Conservation (phyloP, 1,140 invertebrate species). For the Scaptomyza pallida region DNA sequence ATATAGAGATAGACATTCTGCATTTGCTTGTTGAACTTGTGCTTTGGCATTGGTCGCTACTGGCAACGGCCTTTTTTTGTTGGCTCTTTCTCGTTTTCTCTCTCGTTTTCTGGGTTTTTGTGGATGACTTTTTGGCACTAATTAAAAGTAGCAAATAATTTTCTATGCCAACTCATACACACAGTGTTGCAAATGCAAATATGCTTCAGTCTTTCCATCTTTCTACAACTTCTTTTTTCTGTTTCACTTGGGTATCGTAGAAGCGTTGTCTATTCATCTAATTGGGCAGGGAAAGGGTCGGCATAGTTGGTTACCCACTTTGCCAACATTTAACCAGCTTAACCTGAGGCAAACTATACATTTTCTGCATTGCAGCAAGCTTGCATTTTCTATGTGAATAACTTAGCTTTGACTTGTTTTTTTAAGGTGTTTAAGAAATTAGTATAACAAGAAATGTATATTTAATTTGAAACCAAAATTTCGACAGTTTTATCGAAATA, state of each 20-base stretch:
- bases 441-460: too few species aligned
- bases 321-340: too few species aligned
- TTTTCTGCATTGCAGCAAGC: too few species aligned
- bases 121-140: conserved; percentile 79
- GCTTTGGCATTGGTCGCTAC: background rate
- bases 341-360: too few species aligned
- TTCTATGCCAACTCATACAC: conserved; percentile 58
- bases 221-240: background rate
- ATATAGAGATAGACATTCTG: conserved; percentile 50
- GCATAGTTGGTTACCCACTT: too few species aligned
- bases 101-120: conserved; percentile 31
- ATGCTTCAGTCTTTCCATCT: conserved; percentile 20
- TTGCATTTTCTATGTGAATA: too few species aligned
- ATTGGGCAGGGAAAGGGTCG: too few species aligned
- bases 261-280: too few species aligned
- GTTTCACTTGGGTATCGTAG: conserved; percentile 27
- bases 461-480: too few species aligned
- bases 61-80: conserved; percentile 21
- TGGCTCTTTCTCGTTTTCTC: conserved; percentile 7
- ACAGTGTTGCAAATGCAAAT: conserved; percentile 55
- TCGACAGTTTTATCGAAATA: too few species aligned
- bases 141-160: conserved; percentile 80
- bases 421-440: too few species aligned
- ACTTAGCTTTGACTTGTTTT: too few species aligned
- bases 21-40: conserved; percentile 56